These are phyloP conservation scores for Drosophila watanabei DNA, from an alignment of 1,140 invertebrate genomes.

Conservation along the genomic window DNA sequence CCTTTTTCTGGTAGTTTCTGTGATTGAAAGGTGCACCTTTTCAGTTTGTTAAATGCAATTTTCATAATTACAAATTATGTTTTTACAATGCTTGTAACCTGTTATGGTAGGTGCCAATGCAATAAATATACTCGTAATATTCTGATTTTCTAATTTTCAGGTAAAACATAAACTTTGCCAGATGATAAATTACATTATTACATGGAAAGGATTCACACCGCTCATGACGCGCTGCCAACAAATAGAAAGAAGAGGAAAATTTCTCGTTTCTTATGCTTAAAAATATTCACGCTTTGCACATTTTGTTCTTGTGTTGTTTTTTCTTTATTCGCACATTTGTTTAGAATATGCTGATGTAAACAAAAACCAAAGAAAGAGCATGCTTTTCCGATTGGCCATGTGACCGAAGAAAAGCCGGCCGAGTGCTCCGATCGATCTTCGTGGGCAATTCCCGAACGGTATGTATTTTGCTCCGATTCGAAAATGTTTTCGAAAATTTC, in stretches of 20 bases:
- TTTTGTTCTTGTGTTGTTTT: not conserved
- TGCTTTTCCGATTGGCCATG: slow-evolving; percentile 39
- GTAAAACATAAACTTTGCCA: not conserved
- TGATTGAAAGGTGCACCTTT: not conserved
- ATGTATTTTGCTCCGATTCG: slow-evolving; percentile 11
- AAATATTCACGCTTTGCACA: not conserved
- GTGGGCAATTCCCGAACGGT: slow-evolving; percentile 13
- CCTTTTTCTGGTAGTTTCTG: not conserved
- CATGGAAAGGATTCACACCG: not conserved
- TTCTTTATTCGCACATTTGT: slow-evolving; percentile 47
- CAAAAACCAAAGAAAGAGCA: slow-evolving; percentile 26
- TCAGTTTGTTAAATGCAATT: not conserved
- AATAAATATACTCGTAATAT: no score
- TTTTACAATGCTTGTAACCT: no score
- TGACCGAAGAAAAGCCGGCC: slow-evolving; percentile 44
- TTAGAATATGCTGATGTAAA: slow-evolving; percentile 73
- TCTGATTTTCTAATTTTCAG: not conserved
- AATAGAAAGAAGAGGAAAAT: not conserved
- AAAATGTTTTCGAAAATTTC: slow-evolving; percentile 39
- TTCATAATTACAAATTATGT: not conserved
- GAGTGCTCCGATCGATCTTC: slow-evolving; percentile 11
- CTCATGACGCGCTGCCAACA: not conserved
- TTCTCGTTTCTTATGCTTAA: not conserved
- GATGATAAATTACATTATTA: not conserved
- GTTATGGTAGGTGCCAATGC: not conserved